Evolutionary conservation across 2,888 invertebrate species (phyloP).

Genomic region (Pomacea canaliculata): DNA sequence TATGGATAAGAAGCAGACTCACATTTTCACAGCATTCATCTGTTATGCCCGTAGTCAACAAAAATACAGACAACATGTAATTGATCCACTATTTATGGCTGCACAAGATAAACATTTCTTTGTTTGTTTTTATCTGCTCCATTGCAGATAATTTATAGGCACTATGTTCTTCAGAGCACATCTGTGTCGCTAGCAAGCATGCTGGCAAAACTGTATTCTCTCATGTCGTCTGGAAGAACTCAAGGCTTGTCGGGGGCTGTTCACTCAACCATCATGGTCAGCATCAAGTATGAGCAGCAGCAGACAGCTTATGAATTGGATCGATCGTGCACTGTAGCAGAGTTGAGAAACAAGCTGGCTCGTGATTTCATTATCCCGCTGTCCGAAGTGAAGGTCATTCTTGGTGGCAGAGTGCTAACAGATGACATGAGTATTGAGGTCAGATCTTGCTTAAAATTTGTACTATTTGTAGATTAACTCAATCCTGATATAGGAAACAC

Average conservation of each 20-base stretch:
- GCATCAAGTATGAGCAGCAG: conserved; percentile 9
- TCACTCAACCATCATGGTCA: conserved; percentile 12
- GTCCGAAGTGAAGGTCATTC: conserved; percentile 38
- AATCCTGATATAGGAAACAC: too few species aligned
- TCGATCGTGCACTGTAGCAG: conserved; percentile 24
- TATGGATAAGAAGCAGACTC: too few species aligned
- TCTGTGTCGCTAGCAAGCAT: not conserved
- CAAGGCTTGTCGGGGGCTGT: conserved; percentile 2
- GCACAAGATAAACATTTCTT: too few species aligned
- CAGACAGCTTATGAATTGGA: conserved; percentile 13
- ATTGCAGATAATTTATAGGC: too few species aligned
- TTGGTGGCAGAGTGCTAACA: conserved; percentile 40
- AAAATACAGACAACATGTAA: too few species aligned
- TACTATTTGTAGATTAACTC: too few species aligned
- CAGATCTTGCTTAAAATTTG: not conserved
- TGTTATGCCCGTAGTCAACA: too few species aligned
- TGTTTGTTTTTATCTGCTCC: too few species aligned
- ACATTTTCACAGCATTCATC: too few species aligned
- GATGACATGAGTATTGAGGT: conserved; percentile 39
- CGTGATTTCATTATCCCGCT: conserved; percentile 31
- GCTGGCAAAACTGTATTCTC: not conserved
- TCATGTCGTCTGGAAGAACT: not conserved
- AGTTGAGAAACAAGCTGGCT: conserved; percentile 37
- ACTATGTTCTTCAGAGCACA: too few species aligned
- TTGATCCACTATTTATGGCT: too few species aligned